Evolutionary conservation across 2,113 vertebrate genomes (phyloP), one percentile per base, ranked within the genome.

Genomic region (Melanocharis versteri): DNA sequence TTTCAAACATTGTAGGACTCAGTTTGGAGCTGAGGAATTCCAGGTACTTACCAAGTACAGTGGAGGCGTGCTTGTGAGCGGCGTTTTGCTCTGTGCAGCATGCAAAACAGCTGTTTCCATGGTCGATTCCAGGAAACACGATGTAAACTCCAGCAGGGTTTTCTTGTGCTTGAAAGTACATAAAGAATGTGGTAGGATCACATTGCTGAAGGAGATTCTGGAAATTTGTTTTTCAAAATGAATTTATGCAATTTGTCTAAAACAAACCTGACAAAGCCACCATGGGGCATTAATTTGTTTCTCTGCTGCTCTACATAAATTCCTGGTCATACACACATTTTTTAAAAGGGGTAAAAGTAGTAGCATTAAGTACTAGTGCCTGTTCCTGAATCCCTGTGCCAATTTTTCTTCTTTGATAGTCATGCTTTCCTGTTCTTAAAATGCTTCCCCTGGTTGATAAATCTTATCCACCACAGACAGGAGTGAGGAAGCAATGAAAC

Each of bases 351-450:
- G 7, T 70, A 15, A n/a, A 73, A 86, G 71, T 45, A 85, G 54
- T 39, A 79, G 30, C 62, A 80, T 90, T 33, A 73, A 53, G 13
- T 83, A 22, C 16, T 44, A 33, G 42, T 50, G 27, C 27, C 35
- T 72, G 6, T 65, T 87, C 21, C 83, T 93, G 66, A 85, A 87
- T 73, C 72, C 90, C 78, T 79, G 40, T 85, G 70, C 62, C 66
- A 85, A 0, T 90, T 85, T 95, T 93, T 72, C 87, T 88, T 85
- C 70, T 31, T 93, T 85, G 66, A 83, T 83, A 54, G 27, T 93
- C 82, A 51, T 65, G 51, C 60, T 88, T 93, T 70, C 58, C 78
- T 85, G 57, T 79, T 93, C 35, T 91, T 85, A 57, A 87, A 90
- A 72, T 39, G 48, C 61, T 89, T 84, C 73, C 69, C 5, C 60